Percentiles rank a stretch among this genome's conserved stretches.
Conservation (phyloP, 2,113 vertebrate genomes). For the Cervus canadensis region DNA sequence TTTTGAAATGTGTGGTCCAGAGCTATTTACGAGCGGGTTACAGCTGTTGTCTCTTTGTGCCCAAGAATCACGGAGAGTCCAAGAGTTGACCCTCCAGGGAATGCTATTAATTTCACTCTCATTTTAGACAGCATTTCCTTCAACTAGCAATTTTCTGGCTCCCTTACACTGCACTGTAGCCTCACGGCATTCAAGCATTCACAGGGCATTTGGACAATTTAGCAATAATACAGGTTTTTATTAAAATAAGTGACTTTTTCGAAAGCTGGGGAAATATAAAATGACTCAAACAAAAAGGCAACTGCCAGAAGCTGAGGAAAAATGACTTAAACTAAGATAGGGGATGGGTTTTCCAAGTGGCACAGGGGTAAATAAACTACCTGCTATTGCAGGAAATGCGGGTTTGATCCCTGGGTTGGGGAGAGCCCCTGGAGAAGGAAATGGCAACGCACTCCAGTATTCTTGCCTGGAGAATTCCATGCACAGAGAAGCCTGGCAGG, state of each 20-base stretch:
- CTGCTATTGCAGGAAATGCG: background rate
- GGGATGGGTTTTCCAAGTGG: background rate
- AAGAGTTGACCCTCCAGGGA: conserved; percentile 10
- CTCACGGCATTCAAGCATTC: background rate
- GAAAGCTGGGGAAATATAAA: conserved; percentile 17
- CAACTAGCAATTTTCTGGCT: conserved; percentile 16
- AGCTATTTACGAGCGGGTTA: conserved; percentile 44
- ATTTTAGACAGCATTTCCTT: conserved; percentile 43
- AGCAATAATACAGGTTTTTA: background rate
- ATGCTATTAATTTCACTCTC: conserved; percentile 49
- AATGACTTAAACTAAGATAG: background rate
- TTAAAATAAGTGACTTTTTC: background rate
- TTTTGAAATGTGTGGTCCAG: conserved; percentile 67
- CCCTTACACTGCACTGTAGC: background rate
- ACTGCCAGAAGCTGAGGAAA: conserved; percentile 14
- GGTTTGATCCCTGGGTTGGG: background rate
- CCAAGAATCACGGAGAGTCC: background rate
- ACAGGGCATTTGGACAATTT: background rate
- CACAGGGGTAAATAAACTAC: background rate
- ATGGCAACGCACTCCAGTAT: background rate
- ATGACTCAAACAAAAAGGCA: background rate
- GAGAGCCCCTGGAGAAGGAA: background rate
- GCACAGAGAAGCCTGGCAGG: background rate
- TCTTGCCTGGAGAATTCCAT: background rate
- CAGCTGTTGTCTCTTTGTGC: conserved; percentile 59